Evolutionary conservation across 2,888 invertebrate genomes (phyloP).

Genomic region (Scaptomyza parva): DNA sequence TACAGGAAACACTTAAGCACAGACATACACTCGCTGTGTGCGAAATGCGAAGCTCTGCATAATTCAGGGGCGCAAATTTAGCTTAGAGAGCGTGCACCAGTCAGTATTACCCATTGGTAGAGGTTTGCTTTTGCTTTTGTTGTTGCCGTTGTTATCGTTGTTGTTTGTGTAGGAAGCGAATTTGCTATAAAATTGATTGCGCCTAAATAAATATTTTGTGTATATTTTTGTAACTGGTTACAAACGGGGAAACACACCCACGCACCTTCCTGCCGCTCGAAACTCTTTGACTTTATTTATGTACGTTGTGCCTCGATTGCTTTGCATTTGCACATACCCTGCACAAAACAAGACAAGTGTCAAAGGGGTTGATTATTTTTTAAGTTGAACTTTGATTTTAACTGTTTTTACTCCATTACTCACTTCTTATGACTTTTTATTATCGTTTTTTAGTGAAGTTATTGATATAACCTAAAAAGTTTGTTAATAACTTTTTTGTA

Average conservation of each 20-base stretch:
- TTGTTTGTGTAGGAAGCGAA: slow-evolving; percentile 61
- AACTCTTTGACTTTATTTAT: slow-evolving; percentile 56
- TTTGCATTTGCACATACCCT: slow-evolving; percentile 35
- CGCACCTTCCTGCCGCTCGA: slow-evolving; percentile 8
- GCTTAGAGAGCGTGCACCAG: slow-evolving; percentile 21
- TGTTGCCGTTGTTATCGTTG: slow-evolving; percentile 8
- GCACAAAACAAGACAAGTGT: background rate
- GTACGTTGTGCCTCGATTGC: slow-evolving; percentile 39
- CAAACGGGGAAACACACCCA: slow-evolving; percentile 10
- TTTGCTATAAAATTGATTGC: slow-evolving; percentile 79
- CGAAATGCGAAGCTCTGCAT: slow-evolving; percentile 58
- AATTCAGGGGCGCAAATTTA: slow-evolving; percentile 59
- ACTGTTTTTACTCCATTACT: no score
- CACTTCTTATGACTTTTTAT: no score
- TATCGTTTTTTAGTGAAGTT: no score
- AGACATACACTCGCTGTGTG: background rate
- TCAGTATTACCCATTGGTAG: slow-evolving; percentile 16
- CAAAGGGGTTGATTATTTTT: slow-evolving; percentile 3
- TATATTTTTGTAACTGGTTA: slow-evolving; percentile 34
- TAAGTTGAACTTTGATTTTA: no score
- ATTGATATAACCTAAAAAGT: no score
- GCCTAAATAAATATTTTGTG: slow-evolving; percentile 73
- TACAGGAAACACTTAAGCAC: slow-evolving; percentile 33
- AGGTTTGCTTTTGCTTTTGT: slow-evolving; percentile 6
- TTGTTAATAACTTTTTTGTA: background rate